Evolutionary conservation across 2,888 invertebrate genomes (phyloP), one percentile per base, ranked within the genome.

Genomic region (Chloromyia formosa): DNA sequence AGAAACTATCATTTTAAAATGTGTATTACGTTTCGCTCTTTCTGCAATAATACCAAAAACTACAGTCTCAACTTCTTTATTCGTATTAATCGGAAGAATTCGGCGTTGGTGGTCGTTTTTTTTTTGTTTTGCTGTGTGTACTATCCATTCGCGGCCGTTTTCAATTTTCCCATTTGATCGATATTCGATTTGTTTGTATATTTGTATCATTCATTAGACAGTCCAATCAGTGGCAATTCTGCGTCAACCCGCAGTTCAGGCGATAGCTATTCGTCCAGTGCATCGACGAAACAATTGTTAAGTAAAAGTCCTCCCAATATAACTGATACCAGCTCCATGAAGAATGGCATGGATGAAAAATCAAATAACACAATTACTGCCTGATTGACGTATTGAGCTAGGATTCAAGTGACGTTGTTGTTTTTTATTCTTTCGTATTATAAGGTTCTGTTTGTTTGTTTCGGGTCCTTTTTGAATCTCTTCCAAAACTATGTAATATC

Each of bases 241-340:
- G 82, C 85, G 3, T 85, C 85, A 14, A 85, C 85, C 16, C 89
- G 93, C 64, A 93, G 93, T 77, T 93, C 93, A 75, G 93, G 91
- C 74, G 94, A 94, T 82, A 93, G 93, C 80, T 94, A 93, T 85
- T 92, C 93, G 80, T 93, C 93, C 7, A 91, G 91, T 74, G 92
- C 92, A n/a, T 93, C 93, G 60, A 92, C 93, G 2, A 89, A 92
- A 27, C 91, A 93, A 82, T 85, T 93, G 78, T 87, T 93, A 78
- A 88, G 89, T 74, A 86, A 88, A 18, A 87, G 86, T 78, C 84
- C 45, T 10, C 66, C 66, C 1, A 18, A 40, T 42, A 14, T 27
- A 14, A 49, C 12, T 66, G 66, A 66, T 49, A 1, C 66, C 12
- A 56, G 1, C 18, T 22, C 27, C 4, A 12, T 16, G 42, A 66